Conservation (phyloP, 2,888 invertebrate genomes). For the Caenorhabditis sp. region DNA sequence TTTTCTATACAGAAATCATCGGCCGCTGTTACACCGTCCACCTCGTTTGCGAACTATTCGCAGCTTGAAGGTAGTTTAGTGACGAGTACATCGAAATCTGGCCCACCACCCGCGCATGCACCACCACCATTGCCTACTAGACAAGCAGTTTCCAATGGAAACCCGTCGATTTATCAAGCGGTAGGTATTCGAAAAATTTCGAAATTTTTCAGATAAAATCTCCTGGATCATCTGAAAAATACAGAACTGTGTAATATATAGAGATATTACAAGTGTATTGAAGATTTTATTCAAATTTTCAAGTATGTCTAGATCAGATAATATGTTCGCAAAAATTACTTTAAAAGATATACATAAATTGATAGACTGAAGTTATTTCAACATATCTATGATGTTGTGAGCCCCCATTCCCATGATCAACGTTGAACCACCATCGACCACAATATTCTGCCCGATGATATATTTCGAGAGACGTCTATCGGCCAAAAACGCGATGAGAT, state of each 20-base stretch:
- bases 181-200: constrained; percentile 10
- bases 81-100: constrained; percentile 14
- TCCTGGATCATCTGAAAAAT: neutral
- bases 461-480: constrained; percentile 29
- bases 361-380: neutral
- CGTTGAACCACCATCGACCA: constrained; percentile 41
- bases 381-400: constrained; percentile 12
- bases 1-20: constrained; percentile 11
- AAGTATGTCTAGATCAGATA: no score
- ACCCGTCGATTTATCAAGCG: constrained; percentile 31
- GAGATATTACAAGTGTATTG: no score
- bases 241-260: no score
- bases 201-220: neutral
- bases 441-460: constrained; percentile 43
- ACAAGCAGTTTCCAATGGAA: constrained; percentile 42
- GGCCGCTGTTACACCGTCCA: neutral
- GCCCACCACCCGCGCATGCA: constrained; percentile 40
- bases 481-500: constrained; percentile 37
- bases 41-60: constrained; percentile 11
- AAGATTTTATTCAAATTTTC: no score
- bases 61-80: neutral
- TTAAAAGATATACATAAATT: no score
- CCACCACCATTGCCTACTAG: constrained; percentile 38
- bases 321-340: no score
- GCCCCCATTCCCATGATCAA: constrained; percentile 16